A percentile compares a stretch with the other conserved stretches of the same genome.
Conservation (phyloP, 2,113 vertebrate species). For the Arizona elegans region DNA sequence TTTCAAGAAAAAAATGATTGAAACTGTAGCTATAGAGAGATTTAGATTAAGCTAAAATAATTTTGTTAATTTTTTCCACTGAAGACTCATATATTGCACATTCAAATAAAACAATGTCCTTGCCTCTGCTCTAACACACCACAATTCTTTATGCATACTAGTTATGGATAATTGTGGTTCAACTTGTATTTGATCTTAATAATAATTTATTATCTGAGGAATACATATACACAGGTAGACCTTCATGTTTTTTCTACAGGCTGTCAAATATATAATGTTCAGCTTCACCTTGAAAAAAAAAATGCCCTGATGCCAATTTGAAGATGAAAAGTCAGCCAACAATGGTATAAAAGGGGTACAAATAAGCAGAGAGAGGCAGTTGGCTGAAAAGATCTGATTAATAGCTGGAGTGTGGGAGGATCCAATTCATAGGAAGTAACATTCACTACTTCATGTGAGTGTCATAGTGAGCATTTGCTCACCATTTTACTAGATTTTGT, state of each 20-base stretch:
- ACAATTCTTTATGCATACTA: neutral
- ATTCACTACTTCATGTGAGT: neutral
- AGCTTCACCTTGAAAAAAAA: conserved; percentile 13
- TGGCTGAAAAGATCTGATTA: conserved; percentile 6
- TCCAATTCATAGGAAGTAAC: neutral
- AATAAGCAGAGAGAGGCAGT: neutral
- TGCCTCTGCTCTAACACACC: neutral
- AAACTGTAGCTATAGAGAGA: neutral
- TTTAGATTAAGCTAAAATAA: neutral
- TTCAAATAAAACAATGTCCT: neutral
- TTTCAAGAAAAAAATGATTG: neutral
- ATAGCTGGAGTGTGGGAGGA: conserved; percentile 2
- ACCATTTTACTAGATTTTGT: neutral
- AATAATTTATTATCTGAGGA: neutral
- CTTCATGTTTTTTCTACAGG: conserved; percentile 7
- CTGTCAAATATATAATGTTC: neutral
- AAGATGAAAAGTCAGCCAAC: neutral
- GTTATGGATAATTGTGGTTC: neutral
- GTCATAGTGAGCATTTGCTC: neutral
- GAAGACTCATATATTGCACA: neutral
- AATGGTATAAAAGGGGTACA: neutral
- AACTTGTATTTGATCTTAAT: conserved; percentile 12
- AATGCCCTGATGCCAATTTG: neutral
- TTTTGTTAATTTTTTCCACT: neutral
- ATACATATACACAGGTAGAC: neutral